Percentiles rank a stretch among this genome's conserved stretches.
Evolutionary conservation across 2,797 vertebrate species (phyloP).

Genomic region (Notoglanidium macrostoma): DNA sequence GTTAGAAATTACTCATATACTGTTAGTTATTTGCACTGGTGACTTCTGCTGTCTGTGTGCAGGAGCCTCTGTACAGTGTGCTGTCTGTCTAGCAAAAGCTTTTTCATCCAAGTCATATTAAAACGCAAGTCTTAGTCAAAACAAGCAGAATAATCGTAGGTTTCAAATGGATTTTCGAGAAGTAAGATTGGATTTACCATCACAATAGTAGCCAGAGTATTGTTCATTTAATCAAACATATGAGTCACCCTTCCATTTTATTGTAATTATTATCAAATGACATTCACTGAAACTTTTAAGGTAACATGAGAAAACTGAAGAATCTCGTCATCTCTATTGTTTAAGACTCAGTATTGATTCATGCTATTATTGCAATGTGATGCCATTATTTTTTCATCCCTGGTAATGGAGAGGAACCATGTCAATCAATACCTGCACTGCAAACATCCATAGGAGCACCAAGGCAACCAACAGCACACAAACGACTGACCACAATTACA

Average conservation of each 20-base stretch:
- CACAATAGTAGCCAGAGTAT: not conserved
- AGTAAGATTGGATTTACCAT: not conserved
- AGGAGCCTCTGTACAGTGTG: not conserved
- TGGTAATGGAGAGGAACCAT: constrained; percentile 40
- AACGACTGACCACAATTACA: constrained; percentile 23
- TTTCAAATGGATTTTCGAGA: not conserved
- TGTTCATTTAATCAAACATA: not conserved
- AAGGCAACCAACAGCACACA: constrained; percentile 35
- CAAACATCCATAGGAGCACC: constrained; percentile 40
- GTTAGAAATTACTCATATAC: not conserved
- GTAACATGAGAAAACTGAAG: constrained; percentile 7
- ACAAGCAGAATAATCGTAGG: not conserved
- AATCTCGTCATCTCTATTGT: not conserved
- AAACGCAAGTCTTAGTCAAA: not conserved
- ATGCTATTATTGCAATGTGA: constrained; percentile 19
- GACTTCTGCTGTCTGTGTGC: not conserved
- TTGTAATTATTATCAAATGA: constrained; percentile 2
- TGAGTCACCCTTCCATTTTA: not conserved
- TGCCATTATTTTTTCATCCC: constrained; percentile 37
- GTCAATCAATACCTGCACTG: constrained; percentile 39
- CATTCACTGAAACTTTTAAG: constrained; percentile 10
- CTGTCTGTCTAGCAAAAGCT: not conserved
- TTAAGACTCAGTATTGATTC: constrained; percentile 24
- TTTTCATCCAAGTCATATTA: not conserved
- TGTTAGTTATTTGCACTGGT: not conserved